Base-by-base conservation (phyloP, 1,140 invertebrate species). In the Pygmarrhopalites habei region DNA sequence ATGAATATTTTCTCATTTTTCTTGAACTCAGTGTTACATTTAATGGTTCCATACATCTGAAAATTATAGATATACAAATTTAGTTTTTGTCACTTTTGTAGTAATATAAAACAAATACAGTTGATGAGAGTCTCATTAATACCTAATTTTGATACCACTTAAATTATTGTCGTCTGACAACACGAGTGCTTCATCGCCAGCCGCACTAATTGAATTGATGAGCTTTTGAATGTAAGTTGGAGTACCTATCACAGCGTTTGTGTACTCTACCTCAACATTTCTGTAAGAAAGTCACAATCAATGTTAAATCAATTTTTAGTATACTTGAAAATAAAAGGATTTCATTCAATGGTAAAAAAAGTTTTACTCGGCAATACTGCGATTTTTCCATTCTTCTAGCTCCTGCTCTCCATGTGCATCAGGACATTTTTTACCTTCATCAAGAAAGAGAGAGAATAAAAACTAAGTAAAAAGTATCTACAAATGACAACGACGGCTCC, bases 321-420 rank as follows among this genome's bases (percentile, higher is more conserved):
- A 14, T 49, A 7, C n/a, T n/a, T n/a, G n/a, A n/a, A n/a, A n/a
- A n/a, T n/a, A n/a, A n/a, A n/a, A n/a, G n/a, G n/a, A n/a, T n/a
- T n/a, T n/a, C n/a, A n/a, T n/a, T n/a, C n/a, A 28, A 23, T 12
- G 12, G 3, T 61, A 35, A 26, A n/a, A 55, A 39, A 78, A 76
- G 69, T 76, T 74, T 68, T 77, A 76, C 30, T 84, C 74, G 71
- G 86, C 85, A 66, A 84, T 81, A 72, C 85, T 86, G 53, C 86
- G 77, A 69, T 86, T 82, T 70, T 83, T 81, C 87, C 87, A 89
- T 77, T 89, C 86, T 14, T 79, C 76, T 10, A 89, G 74, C 73
- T 89, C 87, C 55, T 85, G 83, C 57, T 79, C 73, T 17, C 85
- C 85, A 72, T 89, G 87, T 3, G 87, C 87, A 49, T 68, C 69